Conservation (phyloP, 1,140 invertebrate genomes). For the Frieseomelitta varia region DNA sequence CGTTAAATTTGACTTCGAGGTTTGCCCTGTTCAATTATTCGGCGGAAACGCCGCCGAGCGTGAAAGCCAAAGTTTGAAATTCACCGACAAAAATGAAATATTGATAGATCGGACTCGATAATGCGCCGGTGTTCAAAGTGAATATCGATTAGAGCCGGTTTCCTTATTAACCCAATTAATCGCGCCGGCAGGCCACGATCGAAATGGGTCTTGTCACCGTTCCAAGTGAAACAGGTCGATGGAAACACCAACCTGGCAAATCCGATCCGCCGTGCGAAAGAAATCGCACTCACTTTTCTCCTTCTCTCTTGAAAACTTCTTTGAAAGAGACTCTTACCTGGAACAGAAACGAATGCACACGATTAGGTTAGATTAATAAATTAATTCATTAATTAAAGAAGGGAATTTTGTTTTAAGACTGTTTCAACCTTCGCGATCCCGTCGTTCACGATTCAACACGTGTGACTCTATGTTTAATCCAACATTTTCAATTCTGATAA, state of each 20-base stretch:
- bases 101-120: conserved; percentile 31
- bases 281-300: background rate
- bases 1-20: background rate
- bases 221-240: conserved; percentile 44
- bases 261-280: conserved; percentile 7
- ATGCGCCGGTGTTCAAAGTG: conserved; percentile 16
- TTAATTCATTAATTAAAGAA: background rate
- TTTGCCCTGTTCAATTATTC: conserved; percentile 29
- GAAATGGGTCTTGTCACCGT: conserved; percentile 42
- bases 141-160: conserved; percentile 34
- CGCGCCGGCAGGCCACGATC: background rate
- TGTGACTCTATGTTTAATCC: no score
- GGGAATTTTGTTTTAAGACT: background rate
- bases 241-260: conserved; percentile 35
- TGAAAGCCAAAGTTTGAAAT: background rate
- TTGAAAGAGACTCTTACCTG: conserved; percentile 52
- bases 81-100: conserved; percentile 32
- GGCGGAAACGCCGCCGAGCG: background rate
- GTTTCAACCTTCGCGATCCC: background rate
- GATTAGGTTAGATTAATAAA: background rate
- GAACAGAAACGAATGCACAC: conserved; percentile 52
- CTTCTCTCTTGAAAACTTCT: background rate
- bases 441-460: no score
- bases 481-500: no score
- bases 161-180: conserved; percentile 52